Percentiles rank a stretch among this genome's conserved stretches.
phyloP scores from a whole-genome alignment of 2,888 invertebrate species.

The Calephelis perditalis region DNA sequence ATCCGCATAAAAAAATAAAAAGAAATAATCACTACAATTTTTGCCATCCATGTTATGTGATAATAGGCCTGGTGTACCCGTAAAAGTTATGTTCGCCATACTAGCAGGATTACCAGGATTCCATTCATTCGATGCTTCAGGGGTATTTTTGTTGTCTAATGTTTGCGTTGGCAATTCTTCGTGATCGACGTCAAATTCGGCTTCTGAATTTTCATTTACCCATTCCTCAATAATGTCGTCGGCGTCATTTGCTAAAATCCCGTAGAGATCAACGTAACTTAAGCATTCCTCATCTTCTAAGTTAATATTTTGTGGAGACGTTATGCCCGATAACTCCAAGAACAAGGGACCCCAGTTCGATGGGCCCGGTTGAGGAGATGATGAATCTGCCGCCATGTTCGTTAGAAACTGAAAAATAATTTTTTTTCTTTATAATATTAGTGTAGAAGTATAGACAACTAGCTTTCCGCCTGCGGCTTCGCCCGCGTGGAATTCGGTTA shows the following conservation, averaged over 20 bases:
- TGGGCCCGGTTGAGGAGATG: constrained; percentile 20
- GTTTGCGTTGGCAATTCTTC: constrained; percentile 18
- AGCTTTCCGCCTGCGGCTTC: too few relatives aligned
- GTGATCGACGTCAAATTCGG: constrained; percentile 18
- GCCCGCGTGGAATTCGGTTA: too few relatives aligned
- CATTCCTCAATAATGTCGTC: constrained; percentile 10
- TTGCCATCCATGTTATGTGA: too few relatives aligned
- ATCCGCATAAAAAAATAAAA: too few relatives aligned
- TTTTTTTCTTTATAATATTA: too few relatives aligned
- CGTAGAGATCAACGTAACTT: constrained; percentile 23
- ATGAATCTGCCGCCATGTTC: constrained; percentile 4
- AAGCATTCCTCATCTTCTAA: constrained; percentile 23
- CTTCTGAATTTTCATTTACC: constrained; percentile 23
- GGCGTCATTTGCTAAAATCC: constrained; percentile 23
- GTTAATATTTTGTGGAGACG: constrained; percentile 21
- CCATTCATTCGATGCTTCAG: constrained; percentile 18
- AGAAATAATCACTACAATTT: too few relatives aligned
- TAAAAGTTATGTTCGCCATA: too few relatives aligned
- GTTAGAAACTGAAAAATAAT: constrained; percentile 9
- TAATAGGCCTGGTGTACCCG: too few relatives aligned
- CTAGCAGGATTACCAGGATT: constrained; percentile 5
- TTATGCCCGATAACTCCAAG: constrained; percentile 24
- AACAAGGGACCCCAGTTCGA: constrained; percentile 18
- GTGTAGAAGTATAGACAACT: too few relatives aligned
- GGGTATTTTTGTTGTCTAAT: constrained; percentile 21